Evolutionary conservation across 2,888 invertebrate genomes (phyloP), one percentile per base, ranked within the genome.

Genomic region (Oxytorus armatus): DNA sequence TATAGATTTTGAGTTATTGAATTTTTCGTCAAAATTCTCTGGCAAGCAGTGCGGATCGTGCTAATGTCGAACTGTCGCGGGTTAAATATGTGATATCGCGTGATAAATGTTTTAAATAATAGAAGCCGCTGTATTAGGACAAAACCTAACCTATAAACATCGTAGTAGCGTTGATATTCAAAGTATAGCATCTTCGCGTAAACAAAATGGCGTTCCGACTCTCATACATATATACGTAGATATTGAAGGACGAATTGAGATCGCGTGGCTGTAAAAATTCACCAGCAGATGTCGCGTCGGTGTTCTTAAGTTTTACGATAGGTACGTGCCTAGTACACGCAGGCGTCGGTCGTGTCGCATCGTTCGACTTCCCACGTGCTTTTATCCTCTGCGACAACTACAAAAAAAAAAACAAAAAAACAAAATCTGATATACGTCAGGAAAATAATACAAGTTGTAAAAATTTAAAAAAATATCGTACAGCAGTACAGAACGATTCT

Each of bases 261-360:
- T 39, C n/a, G n/a, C 44, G 25, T 11, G n/a, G 44, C n/a, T 57
- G 1, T 21, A 33, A 33, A 47, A 47, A 33, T 18, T n/a, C 7
- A 10, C 3, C 47, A 57, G 55, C 18, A 74, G 74, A 66, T 74
- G 74, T 23, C 65, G 21, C 61, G 5, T 53, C 53, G 53, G 8
- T n/a, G n/a, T 39, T 25, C 49, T 10, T 8, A 18, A 39, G 49
- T 42, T 29, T 42, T n/a, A 1, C 29, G 42, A 44, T 29, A 14
- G 16, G 16, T 7, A 21, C 8, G n/a, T n/a, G 16, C 11, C 18
- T 63, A 42, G 72, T 73, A 21, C 73, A 47, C 33, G 74, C 23
- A 36, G n/a, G 47, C 65, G 74, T 65, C 65, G 65, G 36, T 47
- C 23, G 55, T 55, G 74, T 74, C 63, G 73, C 51, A 29, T 16